Percentiles rank a stretch among this genome's conserved stretches.
These are phyloP conservation scores for Brassicogethes aeneus DNA, from an alignment of 2,888 invertebrate genomes.

Conservation along the genomic window DNA sequence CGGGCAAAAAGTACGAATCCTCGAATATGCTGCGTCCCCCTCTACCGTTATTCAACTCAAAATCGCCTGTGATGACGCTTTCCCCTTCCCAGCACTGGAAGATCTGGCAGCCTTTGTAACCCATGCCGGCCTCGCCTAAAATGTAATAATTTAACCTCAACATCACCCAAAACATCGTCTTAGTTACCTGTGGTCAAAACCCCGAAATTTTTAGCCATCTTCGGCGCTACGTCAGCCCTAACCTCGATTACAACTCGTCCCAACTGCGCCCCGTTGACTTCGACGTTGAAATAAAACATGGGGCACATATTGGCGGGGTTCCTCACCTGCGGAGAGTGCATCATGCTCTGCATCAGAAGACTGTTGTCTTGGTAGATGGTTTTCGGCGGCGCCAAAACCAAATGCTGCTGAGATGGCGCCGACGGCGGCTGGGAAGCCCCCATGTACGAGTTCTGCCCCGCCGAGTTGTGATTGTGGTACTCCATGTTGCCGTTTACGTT, in stretches of 20 bases:
- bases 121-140: constrained; percentile 66
- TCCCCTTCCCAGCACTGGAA: constrained; percentile 79
- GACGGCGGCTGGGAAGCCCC: constrained; percentile 39
- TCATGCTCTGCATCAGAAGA: constrained; percentile 36
- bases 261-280: constrained; percentile 53
- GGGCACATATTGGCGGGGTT: constrained; percentile 53
- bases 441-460: constrained; percentile 45
- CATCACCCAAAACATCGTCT: no score
- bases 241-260: constrained; percentile 72
- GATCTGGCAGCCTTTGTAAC: constrained; percentile 70
- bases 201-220: constrained; percentile 73
- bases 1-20: constrained; percentile 71
- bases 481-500: constrained; percentile 41
- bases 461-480: constrained; percentile 39
- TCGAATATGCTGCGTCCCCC: constrained; percentile 71
- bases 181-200: constrained; percentile 60
- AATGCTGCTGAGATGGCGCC: constrained; percentile 51
- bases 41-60: constrained; percentile 71
- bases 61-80: constrained; percentile 73
- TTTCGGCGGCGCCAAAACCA: constrained; percentile 35
- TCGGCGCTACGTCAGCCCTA: constrained; percentile 67
- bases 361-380: constrained; percentile 38
- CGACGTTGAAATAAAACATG: constrained; percentile 67
- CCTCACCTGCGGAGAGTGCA: constrained; percentile 48
- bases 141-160: no score